These are phyloP conservation scores for Irena cyanogastra DNA, from an alignment of 2,113 vertebrate species.

Conservation along the genomic window DNA sequence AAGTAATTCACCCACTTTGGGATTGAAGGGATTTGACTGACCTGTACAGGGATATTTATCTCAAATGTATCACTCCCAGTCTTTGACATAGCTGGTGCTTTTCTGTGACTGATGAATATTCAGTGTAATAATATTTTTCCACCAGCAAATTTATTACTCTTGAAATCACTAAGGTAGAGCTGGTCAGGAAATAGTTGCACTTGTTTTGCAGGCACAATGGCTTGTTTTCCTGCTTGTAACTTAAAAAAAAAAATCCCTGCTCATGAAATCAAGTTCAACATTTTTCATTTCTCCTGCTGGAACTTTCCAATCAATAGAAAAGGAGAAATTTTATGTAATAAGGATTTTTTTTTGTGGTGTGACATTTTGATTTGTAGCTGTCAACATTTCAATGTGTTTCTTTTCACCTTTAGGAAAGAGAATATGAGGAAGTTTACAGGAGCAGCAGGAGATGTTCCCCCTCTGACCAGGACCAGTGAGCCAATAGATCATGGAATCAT, in stretches of 20 bases:
- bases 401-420: not conserved
- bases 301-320: slow-evolving; percentile 3
- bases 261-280: not conserved
- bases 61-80: not conserved
- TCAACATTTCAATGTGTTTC: not conserved
- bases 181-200: not conserved
- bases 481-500: not conserved
- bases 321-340: not conserved
- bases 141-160: not conserved
- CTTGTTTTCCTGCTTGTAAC: not conserved
- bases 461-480: not conserved
- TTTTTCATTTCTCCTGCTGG: not conserved
- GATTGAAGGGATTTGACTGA: not conserved
- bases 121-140: not conserved
- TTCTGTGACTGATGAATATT: not conserved
- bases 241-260: not conserved
- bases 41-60: not conserved
- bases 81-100: not conserved
- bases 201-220: not conserved
- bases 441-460: fast-evolving
- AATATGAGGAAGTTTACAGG: not conserved
- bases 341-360: not conserved
- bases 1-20: not conserved
- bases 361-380: slow-evolving; percentile 23
- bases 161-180: not conserved